Evolutionary conservation across 2,797 vertebrate genomes (phyloP).

Genomic region (Manis crassicaudata): DNA sequence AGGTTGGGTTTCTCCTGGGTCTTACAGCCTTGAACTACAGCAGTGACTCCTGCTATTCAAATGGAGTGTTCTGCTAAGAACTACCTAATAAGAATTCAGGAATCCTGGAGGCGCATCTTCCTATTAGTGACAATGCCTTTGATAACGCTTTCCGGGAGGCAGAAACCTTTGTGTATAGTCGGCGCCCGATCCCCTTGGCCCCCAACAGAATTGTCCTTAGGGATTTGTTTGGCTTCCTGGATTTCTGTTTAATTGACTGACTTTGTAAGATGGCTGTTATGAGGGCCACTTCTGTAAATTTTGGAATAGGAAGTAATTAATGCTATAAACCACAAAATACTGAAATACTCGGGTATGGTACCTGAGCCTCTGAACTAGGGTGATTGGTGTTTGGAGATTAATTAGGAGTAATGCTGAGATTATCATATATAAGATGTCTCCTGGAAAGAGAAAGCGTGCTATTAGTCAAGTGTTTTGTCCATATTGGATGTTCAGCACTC

Average conservation of each 20-base stretch:
- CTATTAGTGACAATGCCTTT: not conserved
- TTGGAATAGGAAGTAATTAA: not conserved
- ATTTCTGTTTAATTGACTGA: not conserved
- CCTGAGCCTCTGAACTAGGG: not conserved
- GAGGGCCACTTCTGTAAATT: not conserved
- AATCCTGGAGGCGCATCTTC: not conserved
- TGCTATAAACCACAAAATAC: not conserved
- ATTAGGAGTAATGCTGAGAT: not conserved
- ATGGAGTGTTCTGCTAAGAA: not conserved
- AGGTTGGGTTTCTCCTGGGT: not conserved
- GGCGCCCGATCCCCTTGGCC: no score
- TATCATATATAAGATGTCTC: not conserved
- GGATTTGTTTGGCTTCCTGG: not conserved
- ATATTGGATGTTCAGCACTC: fast-evolving
- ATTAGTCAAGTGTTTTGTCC: not conserved
- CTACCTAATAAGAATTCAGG: not conserved
- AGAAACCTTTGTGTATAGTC: not conserved
- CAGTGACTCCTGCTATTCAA: not conserved
- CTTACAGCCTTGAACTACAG: not conserved
- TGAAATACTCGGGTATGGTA: not conserved
- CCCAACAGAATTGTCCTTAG: not conserved
- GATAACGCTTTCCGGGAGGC: not conserved
- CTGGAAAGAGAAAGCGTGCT: not conserved
- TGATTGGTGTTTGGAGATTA: not conserved
- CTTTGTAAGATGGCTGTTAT: not conserved